Evolutionary conservation across 2,797 vertebrate genomes (phyloP).

Genomic region (Peromyscus eremicus): DNA sequence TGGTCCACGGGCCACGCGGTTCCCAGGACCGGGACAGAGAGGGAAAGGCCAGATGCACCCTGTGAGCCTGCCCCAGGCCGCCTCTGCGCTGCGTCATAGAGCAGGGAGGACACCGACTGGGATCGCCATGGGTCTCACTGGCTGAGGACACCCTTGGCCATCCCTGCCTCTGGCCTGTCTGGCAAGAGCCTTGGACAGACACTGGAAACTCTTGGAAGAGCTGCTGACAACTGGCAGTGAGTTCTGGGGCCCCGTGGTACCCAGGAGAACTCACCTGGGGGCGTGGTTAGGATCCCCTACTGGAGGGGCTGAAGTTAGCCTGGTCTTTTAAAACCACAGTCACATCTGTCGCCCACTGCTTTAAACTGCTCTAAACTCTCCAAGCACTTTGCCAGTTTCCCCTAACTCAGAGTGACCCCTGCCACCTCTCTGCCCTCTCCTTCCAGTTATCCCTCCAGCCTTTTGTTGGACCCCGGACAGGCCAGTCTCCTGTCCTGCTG

Average conservation of each 20-base stretch:
- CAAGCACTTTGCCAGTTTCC: neutral
- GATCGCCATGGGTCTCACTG: neutral
- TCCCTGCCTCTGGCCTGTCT: neutral
- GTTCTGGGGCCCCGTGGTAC: too few species aligned
- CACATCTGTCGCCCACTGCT: neutral
- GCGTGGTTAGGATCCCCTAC: neutral
- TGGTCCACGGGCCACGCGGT: rapidly evolving
- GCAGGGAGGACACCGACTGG: neutral
- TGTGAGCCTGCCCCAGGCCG: rapidly evolving
- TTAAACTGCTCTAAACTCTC: neutral
- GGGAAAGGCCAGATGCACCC: rapidly evolving
- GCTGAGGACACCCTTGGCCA: neutral
- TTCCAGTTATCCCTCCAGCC: neutral
- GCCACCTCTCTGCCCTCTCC: neutral
- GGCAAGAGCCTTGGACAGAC: neutral
- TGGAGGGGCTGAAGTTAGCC: neutral
- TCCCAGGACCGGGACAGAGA: neutral
- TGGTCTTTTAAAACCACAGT: neutral
- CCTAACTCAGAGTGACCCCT: neutral
- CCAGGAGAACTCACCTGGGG: neutral
- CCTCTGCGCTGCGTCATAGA: neutral
- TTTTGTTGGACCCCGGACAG: neutral
- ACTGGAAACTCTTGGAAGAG: neutral
- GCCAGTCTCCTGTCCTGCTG: neutral
- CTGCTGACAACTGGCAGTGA: neutral